phyloP scores from a whole-genome alignment of 2,113 vertebrate genomes.

The Phylloscopus trochilus region DNA sequence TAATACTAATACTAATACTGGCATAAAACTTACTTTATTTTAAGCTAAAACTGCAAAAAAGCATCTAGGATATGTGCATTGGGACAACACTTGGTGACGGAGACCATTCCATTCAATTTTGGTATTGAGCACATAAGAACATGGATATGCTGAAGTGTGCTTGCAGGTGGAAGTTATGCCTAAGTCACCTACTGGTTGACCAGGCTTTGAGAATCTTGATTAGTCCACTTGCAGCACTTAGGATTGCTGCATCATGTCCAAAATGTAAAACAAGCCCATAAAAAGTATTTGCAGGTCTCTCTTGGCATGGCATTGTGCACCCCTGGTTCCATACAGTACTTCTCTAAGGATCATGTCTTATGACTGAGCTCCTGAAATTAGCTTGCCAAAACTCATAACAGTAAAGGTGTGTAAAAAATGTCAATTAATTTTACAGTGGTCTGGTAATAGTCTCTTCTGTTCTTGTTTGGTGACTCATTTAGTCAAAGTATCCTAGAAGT shows the following conservation, averaged over 20 bases:
- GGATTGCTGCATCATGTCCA: fast-evolving
- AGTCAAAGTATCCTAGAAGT: neutral
- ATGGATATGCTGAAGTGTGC: neutral
- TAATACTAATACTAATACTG: neutral
- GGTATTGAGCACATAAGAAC: neutral
- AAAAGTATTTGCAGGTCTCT: neutral
- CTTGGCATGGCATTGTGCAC: neutral
- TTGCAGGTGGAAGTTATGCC: neutral
- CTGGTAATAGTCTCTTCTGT: neutral
- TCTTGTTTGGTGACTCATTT: neutral
- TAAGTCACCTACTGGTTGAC: neutral
- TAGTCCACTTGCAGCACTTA: neutral
- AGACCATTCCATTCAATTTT: neutral
- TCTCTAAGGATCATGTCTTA: neutral
- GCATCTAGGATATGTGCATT: neutral
- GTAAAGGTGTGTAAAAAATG: neutral
- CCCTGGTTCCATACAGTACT: neutral
- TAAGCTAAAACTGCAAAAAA: neutral
- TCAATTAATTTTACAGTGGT: neutral
- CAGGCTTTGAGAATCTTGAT: neutral
- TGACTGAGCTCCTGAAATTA: neutral
- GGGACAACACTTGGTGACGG: neutral
- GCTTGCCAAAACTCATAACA: neutral
- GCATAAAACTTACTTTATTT: neutral
- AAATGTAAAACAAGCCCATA: neutral